Evolutionary conservation across 2,113 vertebrate species (phyloP).

Genomic region (Poeciliopsis retropinna): DNA sequence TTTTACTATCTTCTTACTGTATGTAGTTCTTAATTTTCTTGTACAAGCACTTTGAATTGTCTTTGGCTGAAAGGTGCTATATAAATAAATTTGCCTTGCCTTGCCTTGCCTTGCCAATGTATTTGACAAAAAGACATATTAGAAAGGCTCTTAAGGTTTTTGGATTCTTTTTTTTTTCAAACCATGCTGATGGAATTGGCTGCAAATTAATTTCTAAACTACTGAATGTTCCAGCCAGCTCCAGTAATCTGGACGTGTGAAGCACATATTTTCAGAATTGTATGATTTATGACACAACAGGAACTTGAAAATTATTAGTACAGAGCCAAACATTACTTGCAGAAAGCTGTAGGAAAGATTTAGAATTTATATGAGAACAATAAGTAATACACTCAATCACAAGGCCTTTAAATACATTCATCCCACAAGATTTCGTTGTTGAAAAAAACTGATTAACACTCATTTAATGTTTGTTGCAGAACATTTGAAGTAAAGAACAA

Average conservation of each 20-base stretch:
- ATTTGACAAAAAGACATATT: neutral
- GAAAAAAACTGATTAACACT: too few relatives aligned
- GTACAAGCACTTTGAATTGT: too few relatives aligned
- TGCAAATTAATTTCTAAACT: neutral
- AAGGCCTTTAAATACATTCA: neutral
- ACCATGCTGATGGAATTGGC: neutral
- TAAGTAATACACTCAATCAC: neutral
- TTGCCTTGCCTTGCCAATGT: too few relatives aligned
- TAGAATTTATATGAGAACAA: neutral
- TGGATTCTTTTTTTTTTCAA: neutral
- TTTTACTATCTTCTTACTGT: too few relatives aligned
- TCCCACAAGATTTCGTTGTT: too few relatives aligned
- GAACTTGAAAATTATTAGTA: neutral
- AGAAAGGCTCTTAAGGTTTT: neutral
- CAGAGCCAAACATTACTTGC: neutral
- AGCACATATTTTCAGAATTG: neutral
- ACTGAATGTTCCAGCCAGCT: neutral
- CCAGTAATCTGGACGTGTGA: neutral
- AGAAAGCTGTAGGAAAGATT: neutral
- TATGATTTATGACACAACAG: neutral
- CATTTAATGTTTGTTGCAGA: too few relatives aligned
- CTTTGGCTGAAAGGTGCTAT: too few relatives aligned
- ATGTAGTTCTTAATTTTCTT: too few relatives aligned
- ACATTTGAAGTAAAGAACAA: neutral
- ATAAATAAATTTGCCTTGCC: too few relatives aligned